phyloP scores from a whole-genome alignment of 2,888 invertebrate genomes.

The Caradrina kadenii region DNA sequence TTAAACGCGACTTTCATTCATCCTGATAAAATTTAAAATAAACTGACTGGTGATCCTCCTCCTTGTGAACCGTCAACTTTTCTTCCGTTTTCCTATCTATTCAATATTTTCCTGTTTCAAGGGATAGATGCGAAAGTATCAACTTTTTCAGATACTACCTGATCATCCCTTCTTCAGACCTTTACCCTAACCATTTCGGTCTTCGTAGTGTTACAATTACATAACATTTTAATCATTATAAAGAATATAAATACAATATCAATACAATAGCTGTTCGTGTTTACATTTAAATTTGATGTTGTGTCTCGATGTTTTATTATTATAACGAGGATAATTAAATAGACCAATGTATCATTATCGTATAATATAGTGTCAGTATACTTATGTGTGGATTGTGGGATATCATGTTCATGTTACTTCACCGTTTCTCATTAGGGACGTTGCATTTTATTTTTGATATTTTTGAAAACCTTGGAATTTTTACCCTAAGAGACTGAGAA shows the following conservation, averaged over 20 bases:
- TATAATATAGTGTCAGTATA: conserved; percentile 53
- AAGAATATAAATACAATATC: conserved; percentile 64
- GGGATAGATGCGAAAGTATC: conserved; percentile 1
- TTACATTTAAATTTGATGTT: conserved; percentile 76
- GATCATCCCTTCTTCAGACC: conserved; percentile 13
- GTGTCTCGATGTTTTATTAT: conserved; percentile 82
- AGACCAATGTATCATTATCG: conserved; percentile 73
- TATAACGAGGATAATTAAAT: conserved; percentile 72
- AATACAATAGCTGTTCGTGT: conserved; percentile 75
- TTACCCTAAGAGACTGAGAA: conserved; percentile 89
- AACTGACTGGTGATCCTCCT: conserved; percentile 40
- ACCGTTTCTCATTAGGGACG: conserved; percentile 53
- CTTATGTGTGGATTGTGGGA: conserved; percentile 48
- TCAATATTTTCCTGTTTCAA: conserved; percentile 3
- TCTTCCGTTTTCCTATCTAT: not conserved
- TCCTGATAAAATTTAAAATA: conserved; percentile 5
- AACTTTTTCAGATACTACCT: conserved; percentile 3
- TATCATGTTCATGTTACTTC: conserved; percentile 59
- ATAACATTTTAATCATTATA: conserved; percentile 56
- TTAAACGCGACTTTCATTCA: conserved; percentile 19
- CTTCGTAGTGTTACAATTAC: conserved; percentile 54
- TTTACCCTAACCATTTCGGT: conserved; percentile 35
- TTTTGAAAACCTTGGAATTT: conserved; percentile 78
- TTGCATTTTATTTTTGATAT: conserved; percentile 54
- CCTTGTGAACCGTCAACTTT: conserved; percentile 8